These are phyloP conservation scores for Epicampocera succincta DNA, from an alignment of 2,888 invertebrate genomes.

Conservation along the genomic window DNA sequence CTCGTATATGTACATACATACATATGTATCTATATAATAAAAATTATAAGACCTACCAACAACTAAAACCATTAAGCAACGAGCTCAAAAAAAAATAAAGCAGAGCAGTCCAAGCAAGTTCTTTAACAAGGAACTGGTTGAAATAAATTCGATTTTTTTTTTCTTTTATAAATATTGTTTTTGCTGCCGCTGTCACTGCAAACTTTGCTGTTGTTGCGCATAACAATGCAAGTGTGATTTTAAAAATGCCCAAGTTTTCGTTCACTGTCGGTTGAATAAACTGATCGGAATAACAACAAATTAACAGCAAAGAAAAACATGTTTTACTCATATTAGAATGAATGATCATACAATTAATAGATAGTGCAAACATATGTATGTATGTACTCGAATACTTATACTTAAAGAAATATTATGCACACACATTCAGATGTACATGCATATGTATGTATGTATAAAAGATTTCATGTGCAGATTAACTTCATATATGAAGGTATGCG, in stretches of 20 bases:
- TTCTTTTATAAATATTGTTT: slow-evolving; percentile 4
- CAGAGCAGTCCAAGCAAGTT: slow-evolving; percentile 59
- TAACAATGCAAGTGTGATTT: slow-evolving; percentile 51
- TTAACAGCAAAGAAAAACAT: slow-evolving; percentile 38
- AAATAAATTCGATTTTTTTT: slow-evolving; percentile 49
- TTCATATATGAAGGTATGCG: too few species aligned
- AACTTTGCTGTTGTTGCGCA: slow-evolving; percentile 14
- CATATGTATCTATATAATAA: slow-evolving; percentile 1
- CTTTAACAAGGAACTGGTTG: slow-evolving; percentile 68
- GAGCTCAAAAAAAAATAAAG: slow-evolving; percentile 23
- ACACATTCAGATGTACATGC: background rate
- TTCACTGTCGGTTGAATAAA: slow-evolving; percentile 52
- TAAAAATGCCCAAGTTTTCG: slow-evolving; percentile 27
- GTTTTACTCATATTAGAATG: slow-evolving; percentile 53
- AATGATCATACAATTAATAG: slow-evolving; percentile 40
- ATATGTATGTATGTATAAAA: background rate
- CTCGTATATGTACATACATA: too few species aligned
- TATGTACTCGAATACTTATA: background rate
- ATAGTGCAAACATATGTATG: slow-evolving; percentile 24
- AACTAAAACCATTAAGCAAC: slow-evolving; percentile 32
- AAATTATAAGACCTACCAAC: slow-evolving; percentile 37
- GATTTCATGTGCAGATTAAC: background rate
- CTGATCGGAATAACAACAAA: slow-evolving; percentile 52
- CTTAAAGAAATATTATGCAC: background rate
- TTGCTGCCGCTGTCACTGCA: background rate